phyloP scores from a whole-genome alignment of 2,113 vertebrate species.

The Megaceryle torquata region DNA sequence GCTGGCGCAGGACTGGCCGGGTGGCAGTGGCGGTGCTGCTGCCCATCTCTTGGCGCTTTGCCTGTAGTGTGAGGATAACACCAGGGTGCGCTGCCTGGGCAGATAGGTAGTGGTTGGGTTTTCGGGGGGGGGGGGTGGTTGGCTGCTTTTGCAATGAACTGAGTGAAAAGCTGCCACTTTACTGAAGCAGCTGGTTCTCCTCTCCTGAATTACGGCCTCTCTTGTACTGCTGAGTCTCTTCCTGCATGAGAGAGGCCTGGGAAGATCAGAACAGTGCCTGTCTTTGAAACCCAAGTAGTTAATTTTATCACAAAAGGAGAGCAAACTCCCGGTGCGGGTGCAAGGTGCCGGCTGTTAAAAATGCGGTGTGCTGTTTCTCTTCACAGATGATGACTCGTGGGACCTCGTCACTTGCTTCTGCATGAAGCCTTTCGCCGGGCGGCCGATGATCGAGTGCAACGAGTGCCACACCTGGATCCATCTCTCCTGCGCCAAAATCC shows the following conservation, averaged over 20 bases:
- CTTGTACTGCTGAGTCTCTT: neutral
- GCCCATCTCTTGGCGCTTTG: rapidly evolving
- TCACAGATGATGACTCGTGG: slow-evolving; percentile 94
- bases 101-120: neutral
- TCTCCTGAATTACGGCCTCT: neutral
- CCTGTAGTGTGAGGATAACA: no score
- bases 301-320: rapidly evolving
- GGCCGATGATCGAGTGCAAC: slow-evolving; percentile 97
- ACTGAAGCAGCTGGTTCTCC: neutral
- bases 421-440: slow-evolving; percentile 95
- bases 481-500: slow-evolving; percentile 96
- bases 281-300: neutral
- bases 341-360: rapidly evolving
- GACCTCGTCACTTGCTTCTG: slow-evolving; percentile 98
- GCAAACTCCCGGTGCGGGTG: rapidly evolving
- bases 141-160: neutral
- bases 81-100: neutral
- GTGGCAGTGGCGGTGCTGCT: rapidly evolving
- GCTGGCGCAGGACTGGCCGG: neutral
- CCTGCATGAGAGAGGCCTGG: neutral
- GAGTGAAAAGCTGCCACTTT: neutral
- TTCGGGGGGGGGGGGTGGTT: rapidly evolving
- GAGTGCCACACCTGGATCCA: slow-evolving; percentile 97
- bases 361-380: rapidly evolving
- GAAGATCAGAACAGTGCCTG: neutral